Conservation (phyloP, 2,797 vertebrate genomes). For the Cirrhinus molitorella region DNA sequence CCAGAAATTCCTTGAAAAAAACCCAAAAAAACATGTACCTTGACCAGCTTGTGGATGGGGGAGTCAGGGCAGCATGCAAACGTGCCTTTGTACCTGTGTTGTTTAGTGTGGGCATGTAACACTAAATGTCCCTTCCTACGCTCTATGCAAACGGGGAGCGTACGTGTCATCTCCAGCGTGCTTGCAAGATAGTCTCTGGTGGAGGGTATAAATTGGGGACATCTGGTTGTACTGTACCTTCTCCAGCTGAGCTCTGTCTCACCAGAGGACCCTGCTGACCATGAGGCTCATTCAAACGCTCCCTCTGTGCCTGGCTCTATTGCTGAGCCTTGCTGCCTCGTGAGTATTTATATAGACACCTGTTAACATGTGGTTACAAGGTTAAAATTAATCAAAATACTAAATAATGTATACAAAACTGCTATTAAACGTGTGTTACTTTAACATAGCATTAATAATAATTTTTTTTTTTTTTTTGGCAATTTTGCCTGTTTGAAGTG, state of each 20-base stretch:
- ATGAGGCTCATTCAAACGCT: slow-evolving; percentile 71
- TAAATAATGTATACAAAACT: not conserved
- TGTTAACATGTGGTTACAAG: not conserved
- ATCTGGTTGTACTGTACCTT: slow-evolving; percentile 32
- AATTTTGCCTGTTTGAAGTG: not conserved
- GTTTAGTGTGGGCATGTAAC: not conserved
- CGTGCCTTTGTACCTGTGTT: slow-evolving; percentile 11
- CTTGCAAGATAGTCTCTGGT: slow-evolving; percentile 14
- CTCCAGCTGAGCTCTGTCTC: slow-evolving; percentile 53
- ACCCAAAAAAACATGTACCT: slow-evolving; percentile 34
- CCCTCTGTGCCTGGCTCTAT: slow-evolving; percentile 68
- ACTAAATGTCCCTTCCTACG: slow-evolving; percentile 13
- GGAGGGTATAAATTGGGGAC: slow-evolving; percentile 54
- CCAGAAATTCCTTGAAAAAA: not conserved
- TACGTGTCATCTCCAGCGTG: slow-evolving; percentile 15
- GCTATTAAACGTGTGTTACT: not conserved
- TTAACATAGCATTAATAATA: too few relatives aligned
- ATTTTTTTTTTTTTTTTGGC: not conserved
- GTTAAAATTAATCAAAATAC: not conserved
- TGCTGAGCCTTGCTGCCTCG: slow-evolving; percentile 57
- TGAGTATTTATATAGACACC: slow-evolving; percentile 63
- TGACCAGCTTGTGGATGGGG: slow-evolving; percentile 48
- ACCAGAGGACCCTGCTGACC: slow-evolving; percentile 58
- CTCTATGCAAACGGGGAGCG: slow-evolving; percentile 44
- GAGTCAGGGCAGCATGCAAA: slow-evolving; percentile 25